phyloP scores from a whole-genome alignment of 2,797 vertebrate genomes.

The Spea hammondii region DNA sequence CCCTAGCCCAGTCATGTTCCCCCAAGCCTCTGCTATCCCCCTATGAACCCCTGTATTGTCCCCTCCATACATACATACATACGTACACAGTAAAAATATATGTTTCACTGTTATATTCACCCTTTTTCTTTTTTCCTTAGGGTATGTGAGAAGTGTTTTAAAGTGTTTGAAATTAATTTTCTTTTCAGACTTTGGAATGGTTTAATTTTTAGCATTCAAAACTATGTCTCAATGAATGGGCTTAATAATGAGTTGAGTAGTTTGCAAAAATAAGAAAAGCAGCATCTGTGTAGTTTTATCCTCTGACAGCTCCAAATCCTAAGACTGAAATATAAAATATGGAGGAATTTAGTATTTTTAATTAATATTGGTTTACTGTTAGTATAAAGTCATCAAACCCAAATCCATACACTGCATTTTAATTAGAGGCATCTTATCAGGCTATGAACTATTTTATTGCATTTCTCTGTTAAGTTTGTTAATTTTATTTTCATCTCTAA shows the following conservation, averaged over 20 bases:
- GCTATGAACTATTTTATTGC: not conserved
- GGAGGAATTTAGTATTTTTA: not conserved
- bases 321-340: not conserved
- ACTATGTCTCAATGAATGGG: not conserved
- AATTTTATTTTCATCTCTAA: not conserved
- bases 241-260: not conserved
- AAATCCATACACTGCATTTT: not conserved
- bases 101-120: too few species aligned
- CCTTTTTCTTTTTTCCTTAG: too few species aligned
- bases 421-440: not conserved
- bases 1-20: too few species aligned
- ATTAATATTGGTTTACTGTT: not conserved
- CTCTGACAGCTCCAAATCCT: not conserved
- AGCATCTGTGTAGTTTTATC: not conserved
- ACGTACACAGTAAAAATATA: too few species aligned
- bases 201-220: not conserved
- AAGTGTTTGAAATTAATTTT: too few species aligned
- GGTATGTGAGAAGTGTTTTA: too few species aligned
- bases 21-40: too few species aligned
- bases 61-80: too few species aligned
- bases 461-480: not conserved
- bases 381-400: not conserved
- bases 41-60: too few species aligned
- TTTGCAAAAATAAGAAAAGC: not conserved
- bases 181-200: too few species aligned